Percentiles rank a stretch among this genome's conserved stretches.
These are phyloP conservation scores for Protophormia terraenovae DNA, from an alignment of 2,888 invertebrate species.

Conservation along the genomic window DNA sequence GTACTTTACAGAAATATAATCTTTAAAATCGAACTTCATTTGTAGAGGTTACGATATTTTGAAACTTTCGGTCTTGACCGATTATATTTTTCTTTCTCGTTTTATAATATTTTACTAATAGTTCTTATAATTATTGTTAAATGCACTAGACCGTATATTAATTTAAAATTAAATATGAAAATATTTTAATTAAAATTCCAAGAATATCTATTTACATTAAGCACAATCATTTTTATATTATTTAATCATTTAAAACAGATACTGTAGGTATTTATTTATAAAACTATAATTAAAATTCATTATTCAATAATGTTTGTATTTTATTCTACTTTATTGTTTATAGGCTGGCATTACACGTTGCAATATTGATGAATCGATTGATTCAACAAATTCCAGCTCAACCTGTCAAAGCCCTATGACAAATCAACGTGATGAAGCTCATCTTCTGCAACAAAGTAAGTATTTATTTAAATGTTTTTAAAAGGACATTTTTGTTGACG, in stretches of 20 bases:
- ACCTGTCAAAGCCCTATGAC: conserved; percentile 81
- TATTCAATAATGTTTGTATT: background rate
- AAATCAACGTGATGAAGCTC: conserved; percentile 79
- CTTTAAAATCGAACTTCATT: too few species aligned
- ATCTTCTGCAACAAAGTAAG: conserved; percentile 76
- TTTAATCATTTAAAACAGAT: too few species aligned
- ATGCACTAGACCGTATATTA: too few species aligned
- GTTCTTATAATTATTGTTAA: too few species aligned
- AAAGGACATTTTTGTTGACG: background rate
- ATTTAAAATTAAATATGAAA: background rate
- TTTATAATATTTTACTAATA: too few species aligned
- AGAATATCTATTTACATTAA: too few species aligned
- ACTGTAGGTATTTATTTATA: background rate
- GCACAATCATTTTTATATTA: background rate
- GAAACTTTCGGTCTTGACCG: too few species aligned
- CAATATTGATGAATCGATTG: conserved; percentile 81
- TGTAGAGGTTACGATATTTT: too few species aligned
- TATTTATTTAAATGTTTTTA: conserved; percentile 6
- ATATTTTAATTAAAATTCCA: background rate
- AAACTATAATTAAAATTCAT: background rate
- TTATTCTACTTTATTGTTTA: background rate
- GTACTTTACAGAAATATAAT: too few species aligned
- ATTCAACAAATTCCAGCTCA: conserved; percentile 80
- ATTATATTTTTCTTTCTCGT: too few species aligned
- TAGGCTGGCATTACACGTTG: conserved; percentile 81